These are phyloP conservation scores for Empidonax traillii DNA, from an alignment of 2,113 vertebrate species.

Conservation along the genomic window DNA sequence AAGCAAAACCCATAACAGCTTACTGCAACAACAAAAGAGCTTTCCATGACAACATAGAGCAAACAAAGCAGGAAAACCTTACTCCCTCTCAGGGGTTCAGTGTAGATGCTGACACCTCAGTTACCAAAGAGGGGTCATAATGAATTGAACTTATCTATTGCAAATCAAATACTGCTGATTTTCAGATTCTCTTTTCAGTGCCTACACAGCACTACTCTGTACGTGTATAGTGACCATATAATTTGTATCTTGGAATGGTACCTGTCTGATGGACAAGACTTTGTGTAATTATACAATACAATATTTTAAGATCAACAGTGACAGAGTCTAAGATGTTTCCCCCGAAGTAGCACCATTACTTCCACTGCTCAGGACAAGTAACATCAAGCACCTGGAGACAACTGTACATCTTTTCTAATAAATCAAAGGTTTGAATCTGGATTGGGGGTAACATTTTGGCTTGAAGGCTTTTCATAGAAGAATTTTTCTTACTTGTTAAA, in stretches of 20 bases:
- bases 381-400: slow-evolving; percentile 5
- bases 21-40: not conserved
- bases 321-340: slow-evolving; percentile 11
- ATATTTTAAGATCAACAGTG: slow-evolving; percentile 2
- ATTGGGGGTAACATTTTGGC: slow-evolving; percentile 59
- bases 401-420: slow-evolving; percentile 25
- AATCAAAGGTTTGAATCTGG: slow-evolving; percentile 64
- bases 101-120: not conserved
- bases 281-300: not conserved
- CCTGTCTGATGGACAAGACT: slow-evolving; percentile 8
- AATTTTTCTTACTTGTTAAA: slow-evolving; percentile 63
- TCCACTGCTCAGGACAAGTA: slow-evolving; percentile 26
- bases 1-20: not conserved
- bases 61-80: not conserved
- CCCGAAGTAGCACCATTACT: slow-evolving; percentile 16
- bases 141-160: not conserved
- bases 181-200: not conserved
- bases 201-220: not conserved
- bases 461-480: slow-evolving; percentile 62
- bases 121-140: not conserved
- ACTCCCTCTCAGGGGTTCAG: not conserved
- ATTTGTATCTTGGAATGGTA: not conserved
- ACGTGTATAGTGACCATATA: not conserved
- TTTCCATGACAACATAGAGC: not conserved
- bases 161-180: not conserved